Percentiles rank a stretch among this genome's conserved stretches.
Evolutionary conservation across 2,888 invertebrate species (phyloP).

Genomic region (Dolichopus griseipennis): DNA sequence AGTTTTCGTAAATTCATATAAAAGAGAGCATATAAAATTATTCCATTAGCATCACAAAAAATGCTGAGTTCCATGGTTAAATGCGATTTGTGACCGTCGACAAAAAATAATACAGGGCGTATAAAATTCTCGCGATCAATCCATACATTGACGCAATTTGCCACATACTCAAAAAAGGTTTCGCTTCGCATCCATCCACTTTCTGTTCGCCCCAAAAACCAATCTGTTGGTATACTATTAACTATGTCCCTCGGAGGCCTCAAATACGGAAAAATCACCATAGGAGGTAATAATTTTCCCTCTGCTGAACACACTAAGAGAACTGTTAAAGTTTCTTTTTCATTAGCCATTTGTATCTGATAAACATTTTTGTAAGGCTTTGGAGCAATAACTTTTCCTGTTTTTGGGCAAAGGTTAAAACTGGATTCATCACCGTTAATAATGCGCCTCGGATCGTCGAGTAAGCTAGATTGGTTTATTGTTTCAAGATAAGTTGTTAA

Average conservation of each 20-base stretch:
- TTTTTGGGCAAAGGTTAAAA: slow-evolving; percentile 17
- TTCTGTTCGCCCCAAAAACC: slow-evolving; percentile 11
- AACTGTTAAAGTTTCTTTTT: slow-evolving; percentile 16
- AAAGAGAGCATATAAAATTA: too few species aligned
- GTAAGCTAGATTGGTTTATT: slow-evolving; percentile 11
- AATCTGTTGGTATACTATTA: slow-evolving; percentile 16
- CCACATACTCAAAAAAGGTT: slow-evolving; percentile 16
- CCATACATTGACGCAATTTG: neutral
- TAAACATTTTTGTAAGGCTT: slow-evolving; percentile 18
- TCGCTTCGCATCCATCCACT: slow-evolving; percentile 18
- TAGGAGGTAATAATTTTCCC: slow-evolving; percentile 13
- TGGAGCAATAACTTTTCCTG: slow-evolving; percentile 18
- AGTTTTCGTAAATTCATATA: too few species aligned
- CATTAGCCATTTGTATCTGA: slow-evolving; percentile 11
- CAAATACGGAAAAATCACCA: slow-evolving; percentile 18
- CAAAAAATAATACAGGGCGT: too few species aligned
- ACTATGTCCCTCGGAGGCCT: slow-evolving; percentile 17
- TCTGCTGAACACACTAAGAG: too few species aligned
- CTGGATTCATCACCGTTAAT: slow-evolving; percentile 18
- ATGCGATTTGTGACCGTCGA: too few species aligned
- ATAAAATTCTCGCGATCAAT: neutral
- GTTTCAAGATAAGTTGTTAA: neutral
- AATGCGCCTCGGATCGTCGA: slow-evolving; percentile 15
- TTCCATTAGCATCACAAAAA: too few species aligned
- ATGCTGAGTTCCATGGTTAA: too few species aligned